Percentiles rank a stretch among this genome's conserved stretches.
These are phyloP conservation scores for Autographa pulchrina DNA, from an alignment of 2,888 invertebrate species.

Conservation along the genomic window DNA sequence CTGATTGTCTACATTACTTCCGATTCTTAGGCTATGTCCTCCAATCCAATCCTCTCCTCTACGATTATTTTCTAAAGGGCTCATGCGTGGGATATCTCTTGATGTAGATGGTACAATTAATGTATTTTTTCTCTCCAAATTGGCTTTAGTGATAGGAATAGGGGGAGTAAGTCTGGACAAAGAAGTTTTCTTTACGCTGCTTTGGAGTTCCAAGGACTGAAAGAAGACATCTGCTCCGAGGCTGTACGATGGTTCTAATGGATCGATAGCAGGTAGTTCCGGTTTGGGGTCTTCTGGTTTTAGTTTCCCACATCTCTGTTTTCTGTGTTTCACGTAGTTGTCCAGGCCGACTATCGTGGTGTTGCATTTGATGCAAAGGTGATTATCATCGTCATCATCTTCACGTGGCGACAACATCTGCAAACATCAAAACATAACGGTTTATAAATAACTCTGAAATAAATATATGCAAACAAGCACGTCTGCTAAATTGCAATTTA, in stretches of 20 bases:
- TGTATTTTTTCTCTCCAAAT: conserved; percentile 72
- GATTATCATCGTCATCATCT: conserved; percentile 94
- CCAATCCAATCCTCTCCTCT: conserved; percentile 91
- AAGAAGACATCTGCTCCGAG: conserved; percentile 96
- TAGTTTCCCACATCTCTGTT: conserved; percentile 90
- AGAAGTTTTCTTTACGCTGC: conserved; percentile 91
- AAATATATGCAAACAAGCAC: no score
- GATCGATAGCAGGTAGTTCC: conserved; percentile 76
- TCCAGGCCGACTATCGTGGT: conserved; percentile 95
- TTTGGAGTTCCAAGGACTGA: conserved; percentile 94
- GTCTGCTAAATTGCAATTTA: no score
- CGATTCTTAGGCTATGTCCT: conserved; percentile 88
- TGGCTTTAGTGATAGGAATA: conserved; percentile 77
- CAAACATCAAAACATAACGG: conserved; percentile 40
- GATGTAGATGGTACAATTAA: conserved; percentile 77
- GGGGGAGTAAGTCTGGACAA: conserved; percentile 86
- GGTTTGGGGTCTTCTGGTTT: conserved; percentile 69
- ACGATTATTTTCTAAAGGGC: conserved; percentile 81
- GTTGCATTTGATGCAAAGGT: conserved; percentile 96
- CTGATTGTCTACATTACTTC: conserved; percentile 89
- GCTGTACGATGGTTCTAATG: conserved; percentile 87
- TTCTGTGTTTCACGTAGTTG: conserved; percentile 95
- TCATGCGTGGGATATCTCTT: conserved; percentile 78
- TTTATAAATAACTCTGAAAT: neutral
- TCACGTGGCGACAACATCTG: conserved; percentile 89